Percentiles rank a stretch among this genome's conserved stretches.
Evolutionary conservation across 2,113 vertebrate genomes (phyloP).

Genomic region (Microcebus griseorufus): DNA sequence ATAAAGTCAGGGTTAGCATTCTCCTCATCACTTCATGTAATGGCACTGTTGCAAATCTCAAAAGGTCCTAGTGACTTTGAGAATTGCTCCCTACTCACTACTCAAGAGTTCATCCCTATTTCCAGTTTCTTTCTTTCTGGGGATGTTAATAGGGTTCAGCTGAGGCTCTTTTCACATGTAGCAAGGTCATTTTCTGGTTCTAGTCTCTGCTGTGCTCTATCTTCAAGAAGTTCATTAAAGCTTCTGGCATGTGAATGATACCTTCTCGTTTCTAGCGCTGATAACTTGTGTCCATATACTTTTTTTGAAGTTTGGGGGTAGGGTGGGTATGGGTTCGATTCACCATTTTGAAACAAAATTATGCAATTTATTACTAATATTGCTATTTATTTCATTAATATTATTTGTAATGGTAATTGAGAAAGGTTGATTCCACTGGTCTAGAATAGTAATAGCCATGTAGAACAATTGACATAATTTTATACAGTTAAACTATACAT

Average conservation of each 20-base stretch:
- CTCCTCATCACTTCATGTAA: background rate
- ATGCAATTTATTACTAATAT: background rate
- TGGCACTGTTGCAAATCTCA: background rate
- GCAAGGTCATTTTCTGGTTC: background rate
- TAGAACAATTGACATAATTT: background rate
- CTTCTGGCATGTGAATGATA: background rate
- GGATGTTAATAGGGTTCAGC: background rate
- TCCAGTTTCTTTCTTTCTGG: background rate
- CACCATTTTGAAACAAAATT: constrained; percentile 25
- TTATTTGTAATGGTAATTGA: constrained; percentile 11
- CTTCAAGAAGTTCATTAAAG: background rate
- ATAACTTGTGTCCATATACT: background rate
- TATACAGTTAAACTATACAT: background rate
- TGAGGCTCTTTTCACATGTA: background rate
- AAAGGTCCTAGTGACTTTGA: background rate
- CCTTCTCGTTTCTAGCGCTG: background rate
- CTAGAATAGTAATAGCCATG: background rate
- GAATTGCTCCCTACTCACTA: background rate
- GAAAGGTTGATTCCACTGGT: background rate
- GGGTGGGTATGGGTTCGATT: background rate
- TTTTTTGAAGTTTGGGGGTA: background rate
- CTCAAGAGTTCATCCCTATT: background rate
- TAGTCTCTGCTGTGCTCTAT: background rate
- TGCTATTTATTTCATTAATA: background rate
- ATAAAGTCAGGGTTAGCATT: background rate